Evolutionary conservation across 53 echinoderm and acorn worm genomes (phyloP).

Genomic region (Temnopleurus reevesii): DNA sequence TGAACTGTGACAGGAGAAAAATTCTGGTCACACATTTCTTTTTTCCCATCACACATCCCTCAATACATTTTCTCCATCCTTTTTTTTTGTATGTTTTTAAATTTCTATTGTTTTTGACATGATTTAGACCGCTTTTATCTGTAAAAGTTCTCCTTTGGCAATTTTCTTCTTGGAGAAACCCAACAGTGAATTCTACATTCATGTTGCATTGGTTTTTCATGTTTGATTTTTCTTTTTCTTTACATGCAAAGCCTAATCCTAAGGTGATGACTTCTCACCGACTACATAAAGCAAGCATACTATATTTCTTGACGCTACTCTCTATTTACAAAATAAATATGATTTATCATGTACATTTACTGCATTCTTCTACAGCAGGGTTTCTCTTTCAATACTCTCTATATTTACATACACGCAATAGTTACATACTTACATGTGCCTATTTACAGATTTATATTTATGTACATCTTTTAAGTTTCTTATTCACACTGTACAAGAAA

Average conservation of each 20-base stretch:
- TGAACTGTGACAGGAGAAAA: not conserved
- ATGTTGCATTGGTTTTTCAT: constrained; percentile 19
- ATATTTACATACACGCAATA: constrained; percentile 51
- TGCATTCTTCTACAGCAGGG: constrained; percentile 23
- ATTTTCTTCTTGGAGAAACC: not conserved
- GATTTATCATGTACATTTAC: constrained; percentile 26
- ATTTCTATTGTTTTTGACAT: not conserved
- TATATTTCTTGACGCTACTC: constrained; percentile 18
- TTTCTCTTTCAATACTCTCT: constrained; percentile 43
- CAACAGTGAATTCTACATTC: not conserved
- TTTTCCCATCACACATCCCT: not conserved
- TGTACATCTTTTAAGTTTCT: not conserved
- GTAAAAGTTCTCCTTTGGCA: not conserved
- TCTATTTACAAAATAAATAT: constrained; percentile 55
- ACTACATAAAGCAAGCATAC: not conserved
- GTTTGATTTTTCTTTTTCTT: not conserved
- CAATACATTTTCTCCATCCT: not conserved
- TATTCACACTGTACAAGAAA: constrained; percentile 29
- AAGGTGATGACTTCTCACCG: not conserved
- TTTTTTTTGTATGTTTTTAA: not conserved
- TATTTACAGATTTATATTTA: not conserved
- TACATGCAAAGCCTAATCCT: not conserved
- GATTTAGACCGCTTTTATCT: not conserved
- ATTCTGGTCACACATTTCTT: not conserved
- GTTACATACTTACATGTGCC: constrained; percentile 40